These are phyloP conservation scores for Pangasius macronema DNA, from an alignment of 2,797 vertebrate genomes.

Conservation along the genomic window DNA sequence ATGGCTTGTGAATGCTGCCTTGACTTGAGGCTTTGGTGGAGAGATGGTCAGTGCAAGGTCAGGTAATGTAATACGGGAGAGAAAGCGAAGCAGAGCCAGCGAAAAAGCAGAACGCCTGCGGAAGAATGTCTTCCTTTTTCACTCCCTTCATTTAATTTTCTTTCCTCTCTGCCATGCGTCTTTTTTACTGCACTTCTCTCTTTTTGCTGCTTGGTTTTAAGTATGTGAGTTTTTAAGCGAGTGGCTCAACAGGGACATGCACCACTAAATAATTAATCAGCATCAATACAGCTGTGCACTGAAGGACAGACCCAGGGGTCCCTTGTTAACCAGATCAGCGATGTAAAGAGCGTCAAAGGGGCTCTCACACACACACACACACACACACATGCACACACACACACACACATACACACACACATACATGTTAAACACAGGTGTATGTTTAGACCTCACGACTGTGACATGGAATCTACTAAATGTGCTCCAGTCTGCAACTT, in stretches of 20 bases:
- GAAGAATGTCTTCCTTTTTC: not conserved
- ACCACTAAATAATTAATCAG: conserved; percentile 72
- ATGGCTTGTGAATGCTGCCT: not conserved
- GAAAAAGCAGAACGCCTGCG: not conserved
- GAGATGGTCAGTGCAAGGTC: conserved; percentile 2
- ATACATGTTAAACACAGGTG: not conserved
- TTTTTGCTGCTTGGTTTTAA: conserved; percentile 6
- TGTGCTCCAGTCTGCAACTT: not conserved
- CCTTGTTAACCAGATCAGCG: conserved; percentile 55
- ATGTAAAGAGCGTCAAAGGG: conserved; percentile 46
- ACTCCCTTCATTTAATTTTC: not conserved
- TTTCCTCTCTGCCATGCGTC: not conserved
- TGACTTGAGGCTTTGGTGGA: conserved; percentile 7
- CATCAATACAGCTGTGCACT: conserved; percentile 69
- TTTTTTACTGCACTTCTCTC: not conserved
- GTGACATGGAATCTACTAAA: not conserved
- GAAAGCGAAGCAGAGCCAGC: not conserved
- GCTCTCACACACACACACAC: conserved; percentile 14
- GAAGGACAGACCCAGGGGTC: conserved; percentile 67
- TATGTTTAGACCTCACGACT: not conserved
- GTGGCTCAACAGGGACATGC: conserved; percentile 43
- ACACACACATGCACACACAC: conserved; percentile 7
- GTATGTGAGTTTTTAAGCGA: conserved; percentile 35
- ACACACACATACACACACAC: conserved; percentile 18
- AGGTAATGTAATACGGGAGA: not conserved